Percentiles rank a stretch among this genome's conserved stretches.
phyloP scores from a whole-genome alignment of 2,797 vertebrate genomes.

The Neosilurus hyrtlii region DNA sequence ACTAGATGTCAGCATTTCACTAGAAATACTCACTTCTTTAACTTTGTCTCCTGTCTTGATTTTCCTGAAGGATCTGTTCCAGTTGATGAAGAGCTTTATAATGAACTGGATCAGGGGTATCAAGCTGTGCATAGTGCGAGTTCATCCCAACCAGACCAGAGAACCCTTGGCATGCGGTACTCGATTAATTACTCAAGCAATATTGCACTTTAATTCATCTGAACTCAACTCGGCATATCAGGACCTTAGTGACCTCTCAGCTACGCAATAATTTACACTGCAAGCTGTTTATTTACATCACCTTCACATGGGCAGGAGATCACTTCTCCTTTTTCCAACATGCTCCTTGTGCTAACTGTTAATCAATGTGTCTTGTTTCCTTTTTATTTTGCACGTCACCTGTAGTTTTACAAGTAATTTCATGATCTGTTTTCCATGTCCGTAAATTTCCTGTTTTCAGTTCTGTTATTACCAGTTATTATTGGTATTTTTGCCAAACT shows the following conservation, averaged over 20 bases:
- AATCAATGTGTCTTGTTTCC: neutral
- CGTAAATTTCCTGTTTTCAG: slow-evolving; percentile 72
- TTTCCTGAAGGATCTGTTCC: neutral
- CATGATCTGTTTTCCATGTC: slow-evolving; percentile 2
- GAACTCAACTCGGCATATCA: neutral
- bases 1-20: slow-evolving; percentile 68
- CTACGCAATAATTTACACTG: neutral
- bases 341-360: neutral
- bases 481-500: slow-evolving; percentile 60
- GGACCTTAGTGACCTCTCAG: neutral
- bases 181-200: neutral
- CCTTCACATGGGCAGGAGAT: neutral
- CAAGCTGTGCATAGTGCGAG: neutral
- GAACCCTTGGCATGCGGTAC: neutral
- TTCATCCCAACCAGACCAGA: neutral
- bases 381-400: neutral
- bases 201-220: slow-evolving; percentile 3
- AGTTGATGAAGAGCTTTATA: slow-evolving; percentile 5
- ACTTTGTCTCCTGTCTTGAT: neutral
- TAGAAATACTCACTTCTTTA: slow-evolving; percentile 37
- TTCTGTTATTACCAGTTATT: slow-evolving; percentile 72
- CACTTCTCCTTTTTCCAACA: neutral
- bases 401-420: neutral
- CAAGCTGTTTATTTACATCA: slow-evolving; percentile 9
- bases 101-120: neutral